phyloP scores from a whole-genome alignment of 2,113 vertebrate genomes.

The Athene cunicularia region DNA sequence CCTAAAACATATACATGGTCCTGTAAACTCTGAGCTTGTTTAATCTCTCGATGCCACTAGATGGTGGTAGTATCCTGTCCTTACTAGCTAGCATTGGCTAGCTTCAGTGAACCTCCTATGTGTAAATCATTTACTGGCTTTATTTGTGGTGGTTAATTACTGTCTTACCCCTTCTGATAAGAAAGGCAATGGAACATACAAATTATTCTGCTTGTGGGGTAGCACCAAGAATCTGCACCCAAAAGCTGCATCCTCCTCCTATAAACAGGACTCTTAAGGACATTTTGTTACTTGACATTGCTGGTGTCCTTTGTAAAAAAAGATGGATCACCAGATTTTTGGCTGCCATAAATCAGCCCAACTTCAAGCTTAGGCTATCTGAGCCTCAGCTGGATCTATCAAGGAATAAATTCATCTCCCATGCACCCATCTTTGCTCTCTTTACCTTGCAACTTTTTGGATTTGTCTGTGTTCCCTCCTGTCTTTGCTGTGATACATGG shows the following conservation, averaged over 20 bases:
- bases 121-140: not conserved
- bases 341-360: not conserved
- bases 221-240: not conserved
- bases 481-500: not conserved
- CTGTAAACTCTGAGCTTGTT: not conserved
- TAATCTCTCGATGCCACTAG: not conserved
- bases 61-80: constrained; percentile 1
- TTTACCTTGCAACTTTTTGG: not conserved
- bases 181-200: not conserved
- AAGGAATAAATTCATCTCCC: not conserved
- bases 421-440: not conserved
- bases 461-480: not conserved
- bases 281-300: not conserved
- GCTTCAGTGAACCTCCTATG: not conserved
- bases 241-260: not conserved
- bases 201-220: not conserved
- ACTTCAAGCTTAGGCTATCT: not conserved
- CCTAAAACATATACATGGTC: accelerated
- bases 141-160: not conserved
- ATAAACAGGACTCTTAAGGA: not conserved
- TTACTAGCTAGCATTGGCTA: not conserved
- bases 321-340: not conserved
- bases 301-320: not conserved
- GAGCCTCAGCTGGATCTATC: not conserved
- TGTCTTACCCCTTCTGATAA: not conserved